Evolutionary conservation across 2,113 vertebrate genomes (phyloP).

Genomic region (Struthidea cinerea): DNA sequence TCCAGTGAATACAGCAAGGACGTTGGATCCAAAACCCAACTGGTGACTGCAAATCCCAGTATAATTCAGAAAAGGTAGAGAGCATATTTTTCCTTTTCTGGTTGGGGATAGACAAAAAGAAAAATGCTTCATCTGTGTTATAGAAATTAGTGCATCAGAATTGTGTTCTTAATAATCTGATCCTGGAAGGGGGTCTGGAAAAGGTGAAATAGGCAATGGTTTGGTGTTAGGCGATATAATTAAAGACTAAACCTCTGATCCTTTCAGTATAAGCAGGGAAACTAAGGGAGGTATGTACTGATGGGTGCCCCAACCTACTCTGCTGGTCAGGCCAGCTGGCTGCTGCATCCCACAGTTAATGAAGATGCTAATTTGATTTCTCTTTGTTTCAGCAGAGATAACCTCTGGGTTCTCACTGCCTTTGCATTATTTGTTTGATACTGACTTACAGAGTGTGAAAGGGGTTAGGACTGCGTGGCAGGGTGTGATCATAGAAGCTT

Average conservation of each 20-base stretch:
- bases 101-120: neutral
- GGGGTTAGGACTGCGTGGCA: neutral
- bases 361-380: neutral
- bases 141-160: neutral
- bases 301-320: neutral
- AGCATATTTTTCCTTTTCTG: neutral
- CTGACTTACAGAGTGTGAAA: neutral
- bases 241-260: neutral
- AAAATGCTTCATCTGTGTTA: neutral
- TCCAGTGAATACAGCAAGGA: constrained; percentile 87
- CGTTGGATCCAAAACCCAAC: constrained; percentile 86
- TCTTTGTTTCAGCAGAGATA: neutral
- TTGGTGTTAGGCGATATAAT: neutral
- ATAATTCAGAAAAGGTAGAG: constrained; percentile 93
- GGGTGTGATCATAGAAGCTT: neutral
- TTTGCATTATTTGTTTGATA: neutral
- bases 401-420: neutral
- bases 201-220: neutral
- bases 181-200: neutral
- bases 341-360: neutral
- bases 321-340: neutral
- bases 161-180: neutral
- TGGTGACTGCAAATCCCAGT: constrained; percentile 97
- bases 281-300: neutral
- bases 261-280: neutral